These are phyloP conservation scores for Abscondita cerata DNA, from an alignment of 2,888 invertebrate species.

Conservation along the genomic window DNA sequence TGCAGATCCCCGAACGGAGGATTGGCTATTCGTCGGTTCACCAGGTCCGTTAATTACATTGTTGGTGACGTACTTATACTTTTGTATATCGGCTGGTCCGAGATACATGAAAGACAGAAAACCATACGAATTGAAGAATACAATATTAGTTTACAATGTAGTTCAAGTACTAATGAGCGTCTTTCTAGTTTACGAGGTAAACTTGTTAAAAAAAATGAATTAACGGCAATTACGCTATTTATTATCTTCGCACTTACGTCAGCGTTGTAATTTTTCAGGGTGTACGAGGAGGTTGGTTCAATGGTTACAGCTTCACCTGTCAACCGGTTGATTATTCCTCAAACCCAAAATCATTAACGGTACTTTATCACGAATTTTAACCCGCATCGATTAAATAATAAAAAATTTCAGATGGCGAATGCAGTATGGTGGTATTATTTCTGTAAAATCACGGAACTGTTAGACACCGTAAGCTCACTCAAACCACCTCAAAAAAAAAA, in stretches of 20 bases:
- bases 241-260: constrained; percentile 2
- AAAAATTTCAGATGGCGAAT: constrained; percentile 56
- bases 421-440: constrained; percentile 62
- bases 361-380: too few relatives aligned
- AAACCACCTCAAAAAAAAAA: not conserved
- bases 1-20: constrained; percentile 71
- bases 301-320: constrained; percentile 73
- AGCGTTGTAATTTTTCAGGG: constrained; percentile 46
- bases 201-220: constrained; percentile 23
- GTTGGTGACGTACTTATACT: constrained; percentile 71
- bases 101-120: constrained; percentile 84
- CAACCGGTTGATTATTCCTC: constrained; percentile 74
- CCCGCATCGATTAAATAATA: not conserved
- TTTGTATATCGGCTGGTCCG: constrained; percentile 82
- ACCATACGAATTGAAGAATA: constrained; percentile 79
- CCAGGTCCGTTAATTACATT: constrained; percentile 74
- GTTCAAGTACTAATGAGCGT: constrained; percentile 82
- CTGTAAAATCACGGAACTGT: constrained; percentile 63
- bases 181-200: constrained; percentile 81
- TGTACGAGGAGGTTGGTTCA: constrained; percentile 55
- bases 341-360: constrained; percentile 66
- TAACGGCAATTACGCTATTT: constrained; percentile 1
- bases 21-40: constrained; percentile 76
- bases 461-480: constrained; percentile 60
- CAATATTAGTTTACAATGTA: constrained; percentile 83